Evolutionary conservation across 1,140 invertebrate genomes (phyloP).

Genomic region (Euura lappo): DNA sequence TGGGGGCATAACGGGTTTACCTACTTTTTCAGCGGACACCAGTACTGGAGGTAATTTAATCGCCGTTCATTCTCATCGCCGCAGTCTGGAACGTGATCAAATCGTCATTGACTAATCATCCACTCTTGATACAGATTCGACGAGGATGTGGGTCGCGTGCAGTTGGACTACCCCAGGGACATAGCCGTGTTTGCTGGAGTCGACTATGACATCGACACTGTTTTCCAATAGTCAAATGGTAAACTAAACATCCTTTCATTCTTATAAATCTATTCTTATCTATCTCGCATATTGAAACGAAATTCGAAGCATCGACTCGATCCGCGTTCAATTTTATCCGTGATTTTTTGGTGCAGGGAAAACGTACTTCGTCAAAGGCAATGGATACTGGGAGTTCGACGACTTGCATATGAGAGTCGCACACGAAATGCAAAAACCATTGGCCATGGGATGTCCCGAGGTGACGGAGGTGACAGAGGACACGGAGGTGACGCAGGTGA

Average conservation of each 20-base stretch:
- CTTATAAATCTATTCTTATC: too few relatives aligned
- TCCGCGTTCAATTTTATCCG: not conserved
- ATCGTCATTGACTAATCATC: too few relatives aligned
- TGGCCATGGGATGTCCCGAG: constrained; percentile 82
- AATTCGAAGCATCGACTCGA: too few relatives aligned
- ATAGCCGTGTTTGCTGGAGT: constrained; percentile 89
- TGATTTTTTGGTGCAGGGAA: constrained; percentile 69
- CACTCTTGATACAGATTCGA: constrained; percentile 66
- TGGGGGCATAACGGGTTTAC: constrained; percentile 90
- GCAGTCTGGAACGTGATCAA: not conserved
- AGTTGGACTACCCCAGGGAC: constrained; percentile 86
- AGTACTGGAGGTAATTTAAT: constrained; percentile 85
- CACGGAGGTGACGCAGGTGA: too few relatives aligned
- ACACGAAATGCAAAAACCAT: constrained; percentile 70
- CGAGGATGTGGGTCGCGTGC: constrained; percentile 76
- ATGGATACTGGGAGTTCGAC: constrained; percentile 92
- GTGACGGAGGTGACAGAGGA: constrained; percentile 57
- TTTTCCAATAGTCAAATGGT: constrained; percentile 88
- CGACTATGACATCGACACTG: constrained; percentile 82
- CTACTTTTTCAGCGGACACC: constrained; percentile 86
- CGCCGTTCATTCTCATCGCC: not conserved
- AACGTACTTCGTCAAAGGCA: constrained; percentile 96
- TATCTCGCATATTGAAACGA: too few relatives aligned
- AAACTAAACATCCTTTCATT: constrained; percentile 22
- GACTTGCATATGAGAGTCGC: constrained; percentile 85